These are phyloP conservation scores for Boleophthalmus pectinirostris DNA, from an alignment of 2,113 vertebrate species.

Conservation along the genomic window DNA sequence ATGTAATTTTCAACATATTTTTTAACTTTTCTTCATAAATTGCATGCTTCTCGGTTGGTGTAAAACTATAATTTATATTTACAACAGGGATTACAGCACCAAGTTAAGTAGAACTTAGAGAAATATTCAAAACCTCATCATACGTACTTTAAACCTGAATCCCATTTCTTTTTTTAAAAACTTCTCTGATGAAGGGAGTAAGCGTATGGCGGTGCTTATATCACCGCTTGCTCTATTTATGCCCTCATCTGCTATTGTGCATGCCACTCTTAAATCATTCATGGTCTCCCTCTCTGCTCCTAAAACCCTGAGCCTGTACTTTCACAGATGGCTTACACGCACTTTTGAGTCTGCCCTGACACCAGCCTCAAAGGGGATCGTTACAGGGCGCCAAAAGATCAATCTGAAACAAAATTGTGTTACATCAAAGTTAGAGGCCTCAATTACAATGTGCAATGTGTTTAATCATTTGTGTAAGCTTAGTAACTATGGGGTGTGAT, in stretches of 20 bases:
- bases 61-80: too few relatives aligned
- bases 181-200: conserved; percentile 17
- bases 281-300: conserved; percentile 35
- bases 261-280: conserved; percentile 57
- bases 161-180: conserved; percentile 8
- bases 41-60: too few relatives aligned
- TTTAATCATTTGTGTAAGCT: background rate
- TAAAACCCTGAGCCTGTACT: conserved; percentile 35
- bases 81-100: too few relatives aligned
- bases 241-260: conserved; percentile 49
- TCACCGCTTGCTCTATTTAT: conserved; percentile 46
- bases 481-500: background rate
- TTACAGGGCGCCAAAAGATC: conserved; percentile 41
- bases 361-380: conserved; percentile 24
- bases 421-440: background rate
- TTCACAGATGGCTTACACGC: conserved; percentile 40
- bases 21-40: too few relatives aligned
- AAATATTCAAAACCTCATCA: background rate
- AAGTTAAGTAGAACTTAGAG: too few relatives aligned
- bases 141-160: too few relatives aligned
- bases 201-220: conserved; percentile 41
- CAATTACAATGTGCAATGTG: background rate
- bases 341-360: conserved; percentile 27
- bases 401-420: conserved; percentile 20
- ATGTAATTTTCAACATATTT: too few relatives aligned